Percentiles rank a stretch among this genome's conserved stretches.
phyloP scores from a whole-genome alignment of 2,888 invertebrate genomes.

The Stenoptilia bipunctidactyla region DNA sequence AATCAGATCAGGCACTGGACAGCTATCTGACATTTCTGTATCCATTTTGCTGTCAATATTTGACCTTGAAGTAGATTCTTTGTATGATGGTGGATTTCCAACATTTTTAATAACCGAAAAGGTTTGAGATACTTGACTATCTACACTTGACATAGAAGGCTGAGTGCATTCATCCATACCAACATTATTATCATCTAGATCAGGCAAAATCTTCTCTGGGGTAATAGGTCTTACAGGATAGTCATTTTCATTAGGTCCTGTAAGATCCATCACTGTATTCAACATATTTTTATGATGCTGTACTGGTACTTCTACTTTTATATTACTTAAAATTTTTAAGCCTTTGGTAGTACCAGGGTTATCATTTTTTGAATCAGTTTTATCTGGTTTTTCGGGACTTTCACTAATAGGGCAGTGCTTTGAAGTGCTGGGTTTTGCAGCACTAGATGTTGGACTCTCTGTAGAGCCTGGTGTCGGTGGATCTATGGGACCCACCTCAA shows the following conservation, averaged over 20 bases:
- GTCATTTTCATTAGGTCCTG: slow-evolving; percentile 42
- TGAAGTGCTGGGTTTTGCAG: slow-evolving; percentile 11
- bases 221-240: slow-evolving; percentile 31
- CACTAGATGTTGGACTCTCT: slow-evolving; percentile 13
- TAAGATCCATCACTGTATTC: slow-evolving; percentile 57
- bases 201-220: slow-evolving; percentile 53
- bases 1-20: slow-evolving; percentile 59
- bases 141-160: slow-evolving; percentile 32
- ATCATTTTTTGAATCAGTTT: slow-evolving; percentile 30
- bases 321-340: slow-evolving; percentile 64
- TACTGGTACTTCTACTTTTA: slow-evolving; percentile 66
- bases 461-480: slow-evolving; percentile 17
- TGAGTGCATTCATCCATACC: slow-evolving; percentile 29
- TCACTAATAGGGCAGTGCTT: slow-evolving; percentile 19
- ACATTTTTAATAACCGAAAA: slow-evolving; percentile 62
- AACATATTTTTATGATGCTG: slow-evolving; percentile 58
- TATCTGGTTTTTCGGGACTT: slow-evolving; percentile 20
- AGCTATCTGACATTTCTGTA: slow-evolving; percentile 52
- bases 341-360: slow-evolving; percentile 40
- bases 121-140: slow-evolving; percentile 37
- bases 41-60: slow-evolving; percentile 44
- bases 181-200: slow-evolving; percentile 46
- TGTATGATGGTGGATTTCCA: slow-evolving; percentile 40
- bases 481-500: slow-evolving; percentile 52
- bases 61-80: slow-evolving; percentile 35